Evolutionary conservation across 2,113 vertebrate species (phyloP).

Genomic region (Vidua chalybeata): DNA sequence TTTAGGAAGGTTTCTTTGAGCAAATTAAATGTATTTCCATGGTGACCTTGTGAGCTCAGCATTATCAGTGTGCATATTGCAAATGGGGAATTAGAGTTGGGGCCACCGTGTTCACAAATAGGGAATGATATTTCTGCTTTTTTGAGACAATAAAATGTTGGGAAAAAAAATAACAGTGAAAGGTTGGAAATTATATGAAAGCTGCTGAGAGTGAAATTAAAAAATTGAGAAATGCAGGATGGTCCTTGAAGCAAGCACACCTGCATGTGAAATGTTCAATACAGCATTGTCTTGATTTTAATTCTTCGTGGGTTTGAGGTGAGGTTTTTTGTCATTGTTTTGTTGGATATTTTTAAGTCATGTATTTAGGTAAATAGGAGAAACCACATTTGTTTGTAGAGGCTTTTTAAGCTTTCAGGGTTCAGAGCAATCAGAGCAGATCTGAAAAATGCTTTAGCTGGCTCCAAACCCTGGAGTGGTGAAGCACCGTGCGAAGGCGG

Average conservation of each 20-base stretch:
- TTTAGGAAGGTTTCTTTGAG: neutral
- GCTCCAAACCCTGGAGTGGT: accelerated
- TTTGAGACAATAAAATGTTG: neutral
- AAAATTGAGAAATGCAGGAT: neutral
- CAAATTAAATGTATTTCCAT: neutral
- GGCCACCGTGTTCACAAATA: neutral
- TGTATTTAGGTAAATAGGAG: neutral
- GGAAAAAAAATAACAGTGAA: neutral
- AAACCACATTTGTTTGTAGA: neutral
- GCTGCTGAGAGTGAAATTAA: neutral
- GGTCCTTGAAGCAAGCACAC: neutral
- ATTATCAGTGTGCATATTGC: neutral
- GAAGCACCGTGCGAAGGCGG: accelerated
- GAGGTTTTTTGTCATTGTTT: neutral
- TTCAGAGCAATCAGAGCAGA: neutral
- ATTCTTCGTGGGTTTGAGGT: neutral
- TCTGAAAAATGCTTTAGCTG: neutral
- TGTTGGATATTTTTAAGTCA: neutral
- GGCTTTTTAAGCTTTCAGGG: neutral
- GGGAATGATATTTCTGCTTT: neutral
- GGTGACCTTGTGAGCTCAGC: neutral
- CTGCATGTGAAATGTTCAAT: neutral
- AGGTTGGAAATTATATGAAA: neutral
- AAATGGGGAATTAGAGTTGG: neutral
- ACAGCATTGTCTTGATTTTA: neutral